Evolutionary conservation across 2,797 vertebrate species (phyloP).

Genomic region (Benthosema pterotum): DNA sequence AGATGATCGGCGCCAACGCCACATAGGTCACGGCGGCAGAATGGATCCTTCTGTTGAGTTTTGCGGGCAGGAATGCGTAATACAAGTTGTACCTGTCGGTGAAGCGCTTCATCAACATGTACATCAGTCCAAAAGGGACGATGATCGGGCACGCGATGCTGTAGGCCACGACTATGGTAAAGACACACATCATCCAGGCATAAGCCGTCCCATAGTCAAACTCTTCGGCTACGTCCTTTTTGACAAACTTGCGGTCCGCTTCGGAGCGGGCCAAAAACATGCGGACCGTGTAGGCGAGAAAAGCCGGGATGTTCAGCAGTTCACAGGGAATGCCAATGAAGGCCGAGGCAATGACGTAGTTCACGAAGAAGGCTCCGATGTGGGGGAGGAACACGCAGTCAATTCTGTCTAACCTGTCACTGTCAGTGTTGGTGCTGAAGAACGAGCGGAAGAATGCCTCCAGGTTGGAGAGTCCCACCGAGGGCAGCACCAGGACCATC

Average conservation of each 20-base stretch:
- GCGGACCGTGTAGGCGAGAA: constrained; percentile 98
- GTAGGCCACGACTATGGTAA: constrained; percentile 99
- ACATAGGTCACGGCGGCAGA: constrained; percentile 97
- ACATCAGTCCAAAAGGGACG: constrained; percentile 98
- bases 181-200: constrained; percentile 99
- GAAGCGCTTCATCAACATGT: constrained; percentile 97
- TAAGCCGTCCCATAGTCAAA: constrained; percentile 99
- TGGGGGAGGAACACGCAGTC: constrained; percentile 99
- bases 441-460: constrained; percentile 98
- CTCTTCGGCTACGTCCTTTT: constrained; percentile 98
- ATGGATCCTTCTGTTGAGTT: constrained; percentile 98
- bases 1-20: constrained; percentile 96
- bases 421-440: constrained; percentile 90
- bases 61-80: constrained; percentile 96
- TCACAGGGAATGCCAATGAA: constrained; percentile 99
- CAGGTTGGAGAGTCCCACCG: constrained; percentile 93
- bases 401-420: constrained; percentile 87
- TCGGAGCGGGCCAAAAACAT: constrained; percentile 93
- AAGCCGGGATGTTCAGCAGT: constrained; percentile 92
- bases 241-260: constrained; percentile 93
- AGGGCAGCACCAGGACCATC: constrained; percentile 96
- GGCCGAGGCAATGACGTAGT: constrained; percentile 97
- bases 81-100: constrained; percentile 98
- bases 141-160: constrained; percentile 99
- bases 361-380: constrained; percentile 98